Evolutionary conservation across 2,797 vertebrate species (phyloP).

Genomic region (Neoniphon sammara): DNA sequence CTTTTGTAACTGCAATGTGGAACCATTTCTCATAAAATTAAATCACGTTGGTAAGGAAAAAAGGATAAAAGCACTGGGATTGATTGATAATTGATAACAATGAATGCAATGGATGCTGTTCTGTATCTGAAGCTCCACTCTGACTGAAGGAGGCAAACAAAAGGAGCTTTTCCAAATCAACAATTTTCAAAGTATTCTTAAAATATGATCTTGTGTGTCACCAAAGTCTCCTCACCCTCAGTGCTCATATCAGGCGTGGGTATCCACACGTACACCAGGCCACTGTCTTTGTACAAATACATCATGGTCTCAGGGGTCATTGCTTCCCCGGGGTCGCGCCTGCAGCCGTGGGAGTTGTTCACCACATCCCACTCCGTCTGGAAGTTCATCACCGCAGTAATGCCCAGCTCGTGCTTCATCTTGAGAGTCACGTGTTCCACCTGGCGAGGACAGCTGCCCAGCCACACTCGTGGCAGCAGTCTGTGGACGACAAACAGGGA

Average conservation of each 20-base stretch:
- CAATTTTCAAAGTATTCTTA: neutral
- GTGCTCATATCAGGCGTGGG: slow-evolving; percentile 98
- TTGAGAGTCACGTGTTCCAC: slow-evolving; percentile 93
- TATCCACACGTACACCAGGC: slow-evolving; percentile 93
- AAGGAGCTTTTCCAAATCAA: too few relatives aligned
- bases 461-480: slow-evolving; percentile 92
- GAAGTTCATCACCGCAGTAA: slow-evolving; percentile 97
- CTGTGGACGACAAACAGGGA: slow-evolving; percentile 69
- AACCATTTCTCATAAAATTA: too few relatives aligned
- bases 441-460: slow-evolving; percentile 96
- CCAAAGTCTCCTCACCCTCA: slow-evolving; percentile 85
- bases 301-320: slow-evolving; percentile 92
- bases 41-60: too few relatives aligned
- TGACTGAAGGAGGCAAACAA: too few relatives aligned
- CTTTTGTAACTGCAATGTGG: too few relatives aligned
- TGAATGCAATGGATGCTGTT: too few relatives aligned
- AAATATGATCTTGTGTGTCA: neutral
- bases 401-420: slow-evolving; percentile 91
- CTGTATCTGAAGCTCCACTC: too few relatives aligned
- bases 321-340: slow-evolving; percentile 83
- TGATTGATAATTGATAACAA: too few relatives aligned
- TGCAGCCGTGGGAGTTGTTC: slow-evolving; percentile 93
- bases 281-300: slow-evolving; percentile 90
- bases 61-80: too few relatives aligned
- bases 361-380: slow-evolving; percentile 94